Conservation (phyloP, 2,888 invertebrate species). For the Melinaea marsaeus region DNA sequence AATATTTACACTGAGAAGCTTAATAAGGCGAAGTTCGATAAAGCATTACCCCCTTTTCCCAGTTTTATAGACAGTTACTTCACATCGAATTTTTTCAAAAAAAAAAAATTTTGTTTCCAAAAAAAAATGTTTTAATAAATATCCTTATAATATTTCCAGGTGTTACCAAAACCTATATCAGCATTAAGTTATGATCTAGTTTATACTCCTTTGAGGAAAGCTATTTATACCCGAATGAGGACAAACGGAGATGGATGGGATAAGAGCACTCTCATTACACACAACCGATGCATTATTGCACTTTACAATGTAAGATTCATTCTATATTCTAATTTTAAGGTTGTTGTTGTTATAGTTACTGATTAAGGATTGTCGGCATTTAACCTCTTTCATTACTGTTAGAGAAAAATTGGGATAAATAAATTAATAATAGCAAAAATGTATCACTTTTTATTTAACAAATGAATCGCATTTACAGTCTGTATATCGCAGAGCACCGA, state of each 20-base stretch:
- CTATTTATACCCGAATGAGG: constrained; percentile 39
- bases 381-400: neutral
- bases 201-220: constrained; percentile 37
- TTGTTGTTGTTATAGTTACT: too few relatives aligned
- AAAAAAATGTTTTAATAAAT: neutral
- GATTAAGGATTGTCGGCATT: too few relatives aligned
- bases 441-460: neutral
- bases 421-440: neutral
- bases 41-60: too few relatives aligned
- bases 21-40: too few relatives aligned
- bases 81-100: too few relatives aligned
- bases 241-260: constrained; percentile 43
- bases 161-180: constrained; percentile 80
- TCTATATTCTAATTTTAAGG: neutral
- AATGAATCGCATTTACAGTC: constrained; percentile 52
- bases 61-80: too few relatives aligned
- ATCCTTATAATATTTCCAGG: constrained; percentile 50
- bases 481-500: constrained; percentile 57
- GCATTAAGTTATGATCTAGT: constrained; percentile 72
- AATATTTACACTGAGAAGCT: too few relatives aligned
- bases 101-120: neutral
- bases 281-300: constrained; percentile 49
- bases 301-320: constrained; percentile 56
- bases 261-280: constrained; percentile 44
- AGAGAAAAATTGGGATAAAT: neutral